A percentile compares a stretch with the other conserved stretches of the same genome.
Evolutionary conservation across 2,888 invertebrate species (phyloP).

Genomic region (Callinectes sapidus): DNA sequence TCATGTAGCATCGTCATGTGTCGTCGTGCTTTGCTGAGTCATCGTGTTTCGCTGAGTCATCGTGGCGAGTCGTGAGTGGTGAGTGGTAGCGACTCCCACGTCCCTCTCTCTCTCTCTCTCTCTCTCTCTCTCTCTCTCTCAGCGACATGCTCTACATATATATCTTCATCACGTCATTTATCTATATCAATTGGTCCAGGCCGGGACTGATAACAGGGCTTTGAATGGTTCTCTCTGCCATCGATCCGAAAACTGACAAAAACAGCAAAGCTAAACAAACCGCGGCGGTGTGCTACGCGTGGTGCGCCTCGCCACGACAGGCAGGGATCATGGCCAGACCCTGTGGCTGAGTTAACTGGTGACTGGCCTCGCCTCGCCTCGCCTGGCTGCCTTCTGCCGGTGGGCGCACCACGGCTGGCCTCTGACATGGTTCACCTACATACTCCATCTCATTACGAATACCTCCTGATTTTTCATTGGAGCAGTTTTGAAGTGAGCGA

Average conservation of each 20-base stretch:
- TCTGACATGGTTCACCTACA: neutral
- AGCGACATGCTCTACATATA: neutral
- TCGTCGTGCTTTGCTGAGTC: neutral
- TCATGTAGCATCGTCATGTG: neutral
- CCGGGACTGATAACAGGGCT: neutral
- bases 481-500: neutral
- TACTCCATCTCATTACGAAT: neutral
- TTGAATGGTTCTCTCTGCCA: neutral
- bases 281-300: neutral
- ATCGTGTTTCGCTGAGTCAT: neutral
- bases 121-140: neutral
- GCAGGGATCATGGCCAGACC: neutral
- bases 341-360: neutral
- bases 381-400: neutral
- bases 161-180: slow-evolving; percentile 3
- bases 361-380: neutral
- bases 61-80: neutral
- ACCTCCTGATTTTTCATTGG: neutral
- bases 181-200: neutral
- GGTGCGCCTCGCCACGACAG: neutral
- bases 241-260: neutral
- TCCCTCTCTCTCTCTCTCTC: neutral
- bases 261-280: neutral
- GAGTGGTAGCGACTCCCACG: neutral
- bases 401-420: neutral